Evolutionary conservation across 30 jellyfish, hydroid and myxozoan genomes (phyloP).

Genomic region (Catostylus mosaicus): DNA sequence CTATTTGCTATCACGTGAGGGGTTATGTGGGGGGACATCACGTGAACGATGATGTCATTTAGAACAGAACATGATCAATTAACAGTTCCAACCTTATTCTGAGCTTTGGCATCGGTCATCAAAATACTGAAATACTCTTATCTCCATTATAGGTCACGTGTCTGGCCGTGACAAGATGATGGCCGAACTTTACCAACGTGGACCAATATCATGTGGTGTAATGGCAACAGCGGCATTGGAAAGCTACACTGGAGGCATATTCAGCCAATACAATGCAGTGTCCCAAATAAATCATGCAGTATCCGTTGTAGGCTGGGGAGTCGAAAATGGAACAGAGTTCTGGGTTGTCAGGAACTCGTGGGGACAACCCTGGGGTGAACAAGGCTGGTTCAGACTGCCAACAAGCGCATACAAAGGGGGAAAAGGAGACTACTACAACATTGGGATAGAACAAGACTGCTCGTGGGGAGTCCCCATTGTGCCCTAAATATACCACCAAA

Average conservation of each 20-base stretch:
- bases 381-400: constrained; percentile 88
- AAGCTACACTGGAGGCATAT: constrained; percentile 78
- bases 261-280: constrained; percentile 42
- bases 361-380: constrained; percentile 99
- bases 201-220: constrained; percentile 94
- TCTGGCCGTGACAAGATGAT: constrained; percentile 91
- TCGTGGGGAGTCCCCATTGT: constrained; percentile 77
- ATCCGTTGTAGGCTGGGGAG: constrained; percentile 97
- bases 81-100: too few species aligned
- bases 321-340: constrained; percentile 91
- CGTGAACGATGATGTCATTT: too few species aligned
- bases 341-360: constrained; percentile 97
- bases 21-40: too few species aligned
- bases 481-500: too few species aligned
- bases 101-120: too few species aligned
- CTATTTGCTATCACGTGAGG: too few species aligned
- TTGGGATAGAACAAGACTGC: constrained; percentile 86
- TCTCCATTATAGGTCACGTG: constrained; percentile 64
- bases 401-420: constrained; percentile 92
- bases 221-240: constrained; percentile 85
- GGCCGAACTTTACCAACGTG: constrained; percentile 93
- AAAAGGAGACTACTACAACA: constrained; percentile 74
- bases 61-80: too few species aligned
- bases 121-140: too few species aligned
- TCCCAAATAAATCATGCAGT: constrained; percentile 67